phyloP scores from a whole-genome alignment of 2,888 invertebrate genomes.

The Masnerella sp. region DNA sequence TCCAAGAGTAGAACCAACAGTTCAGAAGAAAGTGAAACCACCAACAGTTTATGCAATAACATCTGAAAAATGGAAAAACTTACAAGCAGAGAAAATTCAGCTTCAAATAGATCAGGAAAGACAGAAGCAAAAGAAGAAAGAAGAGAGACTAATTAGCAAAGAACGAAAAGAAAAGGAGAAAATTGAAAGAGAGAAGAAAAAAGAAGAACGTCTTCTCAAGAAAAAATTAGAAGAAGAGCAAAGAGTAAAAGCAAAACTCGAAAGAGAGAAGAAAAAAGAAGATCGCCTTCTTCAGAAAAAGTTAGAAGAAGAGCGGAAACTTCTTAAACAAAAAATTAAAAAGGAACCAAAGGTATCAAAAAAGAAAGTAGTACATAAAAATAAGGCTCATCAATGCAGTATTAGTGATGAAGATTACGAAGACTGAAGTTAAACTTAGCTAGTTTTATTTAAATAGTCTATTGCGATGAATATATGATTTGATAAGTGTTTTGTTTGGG shows the following conservation, averaged over 20 bases:
- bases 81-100: too few relatives aligned
- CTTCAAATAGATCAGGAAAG: too few relatives aligned
- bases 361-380: slow-evolving; percentile 4
- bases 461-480: not conserved
- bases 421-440: slow-evolving; percentile 7
- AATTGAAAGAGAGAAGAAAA: slow-evolving; percentile 8
- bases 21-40: too few relatives aligned
- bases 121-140: too few relatives aligned
- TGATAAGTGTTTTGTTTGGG: slow-evolving; percentile 4
- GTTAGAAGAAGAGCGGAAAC: slow-evolving; percentile 11
- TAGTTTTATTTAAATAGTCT: slow-evolving; percentile 5
- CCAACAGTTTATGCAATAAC: too few relatives aligned
- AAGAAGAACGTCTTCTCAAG: slow-evolving; percentile 16
- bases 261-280: slow-evolving; percentile 26
- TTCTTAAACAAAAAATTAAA: slow-evolving; percentile 9
- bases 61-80: too few relatives aligned
- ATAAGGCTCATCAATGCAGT: slow-evolving; percentile 3
- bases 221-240: slow-evolving; percentile 11
- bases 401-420: slow-evolving; percentile 10
- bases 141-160: too few relatives aligned
- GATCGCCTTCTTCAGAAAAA: slow-evolving; percentile 3
- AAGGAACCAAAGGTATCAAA: slow-evolving; percentile 3
- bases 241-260: slow-evolving; percentile 6
- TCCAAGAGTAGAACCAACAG: too few relatives aligned
- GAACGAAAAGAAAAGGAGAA: slow-evolving; percentile 22